Base-by-base conservation (phyloP, 1,140 invertebrate species). In the Macrobrachium nipponense region DNA sequence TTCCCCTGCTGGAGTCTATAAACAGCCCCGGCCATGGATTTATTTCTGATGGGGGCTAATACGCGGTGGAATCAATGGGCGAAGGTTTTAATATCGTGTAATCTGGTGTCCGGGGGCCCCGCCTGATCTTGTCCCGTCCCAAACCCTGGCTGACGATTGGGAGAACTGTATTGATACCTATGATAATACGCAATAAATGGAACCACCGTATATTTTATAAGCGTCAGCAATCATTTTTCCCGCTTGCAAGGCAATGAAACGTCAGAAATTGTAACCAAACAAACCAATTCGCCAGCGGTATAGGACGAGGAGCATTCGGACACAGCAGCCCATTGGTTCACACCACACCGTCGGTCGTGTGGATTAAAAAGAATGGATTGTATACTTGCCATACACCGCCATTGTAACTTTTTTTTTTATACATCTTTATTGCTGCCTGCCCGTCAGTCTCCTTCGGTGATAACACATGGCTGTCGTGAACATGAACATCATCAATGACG, bases 361-460 rank as follows among this genome's bases (percentile, higher is more conserved):
- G 84, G 84, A 86, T 86, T 86, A 86, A 86, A 86, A 86, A 86
- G 84, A 86, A 86, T 86, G 84, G 84, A 86, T 86, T 86, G 80
- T 78, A 15, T 51, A 58, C 75, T 86, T 86, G 84, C 84, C 84
- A 58, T n/a, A 58, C 77, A 68, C 70, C 78, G 68, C 77, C 23
- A 20, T 61, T 60, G n/a, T 36, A 11, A 17, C 66, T 23, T 17
- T 70, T 59, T 58, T 64, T n/a, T 44, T 58, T 70, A 14, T 0
- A 62, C 66, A 10, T 27, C 43, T 60, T 27, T 62, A 27, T 58
- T 59, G 8, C 76, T 62, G 10, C 58, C 18, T 23, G 17, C n/a
- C 7, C 59, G 2, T 78, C 76, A 10, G 2, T n/a, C 76, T 78
- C 58, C 76, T 59, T 58, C 44, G 5, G 10, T 11, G 20, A 15